These are phyloP conservation scores for Phoenicopterus ruber DNA, from an alignment of 2,113 vertebrate species.

Conservation along the genomic window DNA sequence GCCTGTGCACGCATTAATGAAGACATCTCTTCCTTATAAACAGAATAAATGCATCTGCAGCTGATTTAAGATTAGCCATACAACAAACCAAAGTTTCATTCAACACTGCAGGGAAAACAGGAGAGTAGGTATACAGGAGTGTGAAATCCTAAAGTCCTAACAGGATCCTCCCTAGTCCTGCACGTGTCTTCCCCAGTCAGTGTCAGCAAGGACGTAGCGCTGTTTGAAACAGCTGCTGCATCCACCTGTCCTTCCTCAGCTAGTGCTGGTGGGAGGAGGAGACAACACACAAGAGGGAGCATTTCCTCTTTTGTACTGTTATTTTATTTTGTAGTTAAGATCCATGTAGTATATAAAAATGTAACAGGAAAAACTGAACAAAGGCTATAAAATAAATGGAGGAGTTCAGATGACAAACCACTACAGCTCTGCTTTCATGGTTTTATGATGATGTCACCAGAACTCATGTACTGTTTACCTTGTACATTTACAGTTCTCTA, in stretches of 20 bases:
- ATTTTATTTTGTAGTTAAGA: conserved; percentile 76
- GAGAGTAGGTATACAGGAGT: neutral
- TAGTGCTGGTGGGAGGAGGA: conserved; percentile 36
- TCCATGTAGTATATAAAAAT: conserved; percentile 78
- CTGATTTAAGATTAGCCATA: neutral
- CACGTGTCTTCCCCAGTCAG: neutral
- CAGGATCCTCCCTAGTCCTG: neutral
- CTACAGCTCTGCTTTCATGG: conserved; percentile 40
- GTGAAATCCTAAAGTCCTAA: neutral
- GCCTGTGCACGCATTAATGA: neutral
- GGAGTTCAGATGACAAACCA: conserved; percentile 59
- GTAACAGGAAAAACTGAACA: conserved; percentile 68
- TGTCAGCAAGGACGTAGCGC: neutral
- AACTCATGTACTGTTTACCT: conserved; percentile 44
- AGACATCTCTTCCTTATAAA: neutral
- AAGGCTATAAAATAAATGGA: conserved; percentile 68
- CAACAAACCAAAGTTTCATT: neutral
- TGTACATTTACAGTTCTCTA: conserved; percentile 60
- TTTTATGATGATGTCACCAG: conserved; percentile 7
- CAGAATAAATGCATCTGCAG: neutral
- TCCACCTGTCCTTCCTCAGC: neutral
- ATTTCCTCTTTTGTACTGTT: conserved; percentile 66
- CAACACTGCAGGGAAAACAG: neutral
- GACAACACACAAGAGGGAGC: conserved; percentile 69
- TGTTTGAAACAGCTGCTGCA: neutral